Base-by-base conservation (phyloP, 2,113 vertebrate genomes). In the Peromyscus leucopus region DNA sequence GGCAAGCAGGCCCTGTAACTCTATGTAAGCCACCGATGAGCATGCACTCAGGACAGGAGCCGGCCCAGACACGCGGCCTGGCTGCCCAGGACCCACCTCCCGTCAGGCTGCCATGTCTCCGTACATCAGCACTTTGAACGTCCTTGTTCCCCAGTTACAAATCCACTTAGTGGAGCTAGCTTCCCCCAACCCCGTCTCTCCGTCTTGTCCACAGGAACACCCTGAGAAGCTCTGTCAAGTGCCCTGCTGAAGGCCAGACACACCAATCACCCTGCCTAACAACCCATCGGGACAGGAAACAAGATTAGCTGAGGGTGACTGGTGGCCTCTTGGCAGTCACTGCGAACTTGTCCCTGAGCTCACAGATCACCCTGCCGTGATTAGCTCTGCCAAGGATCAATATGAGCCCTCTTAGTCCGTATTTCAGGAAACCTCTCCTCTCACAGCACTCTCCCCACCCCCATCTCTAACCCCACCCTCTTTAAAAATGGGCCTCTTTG, bases 351-450 rank as follows among this genome's bases (percentile, higher is more conserved):
- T 96, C 61, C 55, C 51, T 0, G 9, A 79, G 90, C 85, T 39
- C 90, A 79, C 97, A 79, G 94, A 86, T 75, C 80, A 83, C 36
- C 80, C 76, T 0, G 0, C 39, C 21, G 36, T 21, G 85, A 93
- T 92, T 36, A 36, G 63, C 24, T 89, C 91, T 92, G 75, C 90
- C 89, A 96, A 82, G 90, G 91, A 94, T 97, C 97, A 71, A 93
- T 94, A 91, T 33, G 21, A 19, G 82, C 75, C 57, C 67, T 42
- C 4, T 39, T n/a, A 39, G 63, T 48, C 65, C 46, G 7, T 55
- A 17, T 11, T 63, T 94, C 67, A 69, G 15, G 31, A 61, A 26
- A 3, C 22, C 4, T 31, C 48, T 46, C 24, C 59, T 28, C 85
- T 46, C 79, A 17, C 24, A 17, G 85, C 8, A 0, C 3, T 8